A percentile compares a stretch with the other conserved stretches of the same genome.
phyloP scores from a whole-genome alignment of 2,113 vertebrate species.

The Rhinopomastus cyanomelas region DNA sequence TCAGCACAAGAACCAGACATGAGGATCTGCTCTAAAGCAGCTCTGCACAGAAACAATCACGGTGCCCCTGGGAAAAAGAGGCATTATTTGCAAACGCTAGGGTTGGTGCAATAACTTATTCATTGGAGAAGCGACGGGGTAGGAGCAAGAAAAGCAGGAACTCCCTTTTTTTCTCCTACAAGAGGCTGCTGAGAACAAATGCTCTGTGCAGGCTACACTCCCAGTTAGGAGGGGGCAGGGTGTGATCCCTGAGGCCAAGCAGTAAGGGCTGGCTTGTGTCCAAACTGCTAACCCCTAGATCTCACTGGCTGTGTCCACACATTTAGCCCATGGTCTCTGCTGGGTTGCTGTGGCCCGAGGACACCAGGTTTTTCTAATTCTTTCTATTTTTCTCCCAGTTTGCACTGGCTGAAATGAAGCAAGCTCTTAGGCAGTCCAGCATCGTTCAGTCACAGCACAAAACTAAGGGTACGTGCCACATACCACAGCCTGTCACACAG shows the following conservation, averaged over 20 bases:
- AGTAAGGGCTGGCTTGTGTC: background rate
- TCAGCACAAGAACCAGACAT: background rate
- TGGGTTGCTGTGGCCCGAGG: background rate
- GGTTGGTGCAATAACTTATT: background rate
- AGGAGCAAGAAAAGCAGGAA: background rate
- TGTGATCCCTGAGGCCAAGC: background rate
- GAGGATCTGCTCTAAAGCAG: background rate
- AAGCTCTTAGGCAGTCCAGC: background rate
- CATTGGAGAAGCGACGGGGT: background rate
- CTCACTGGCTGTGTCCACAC: background rate
- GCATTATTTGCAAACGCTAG: slow-evolving; percentile 13
- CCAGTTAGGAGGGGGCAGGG: background rate
- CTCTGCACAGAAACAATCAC: background rate
- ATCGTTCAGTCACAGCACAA: background rate
- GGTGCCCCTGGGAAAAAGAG: background rate
- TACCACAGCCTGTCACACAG: background rate
- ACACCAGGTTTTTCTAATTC: background rate
- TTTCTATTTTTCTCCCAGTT: background rate
- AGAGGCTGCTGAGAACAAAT: background rate
- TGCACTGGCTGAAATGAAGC: background rate
- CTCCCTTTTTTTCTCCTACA: background rate
- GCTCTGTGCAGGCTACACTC: background rate
- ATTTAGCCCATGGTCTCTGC: background rate
- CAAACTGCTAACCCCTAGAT: background rate
- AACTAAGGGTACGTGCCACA: background rate